Evolutionary conservation across 2,888 invertebrate genomes (phyloP).

Genomic region (Phasia obesa): DNA sequence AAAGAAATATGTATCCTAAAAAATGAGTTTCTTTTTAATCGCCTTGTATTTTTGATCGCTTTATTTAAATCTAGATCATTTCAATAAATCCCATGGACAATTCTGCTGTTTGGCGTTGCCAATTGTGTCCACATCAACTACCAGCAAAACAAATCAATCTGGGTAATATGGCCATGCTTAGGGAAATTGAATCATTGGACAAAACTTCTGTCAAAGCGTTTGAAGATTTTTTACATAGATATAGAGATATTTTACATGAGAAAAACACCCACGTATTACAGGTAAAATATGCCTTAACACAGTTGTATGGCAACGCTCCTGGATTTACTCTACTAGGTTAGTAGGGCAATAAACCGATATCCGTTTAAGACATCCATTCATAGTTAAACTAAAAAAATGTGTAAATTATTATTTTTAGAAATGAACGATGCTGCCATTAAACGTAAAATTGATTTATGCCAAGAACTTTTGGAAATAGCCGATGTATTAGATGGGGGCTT

Average conservation of each 20-base stretch:
- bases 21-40: too few relatives aligned
- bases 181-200: conserved; percentile 84
- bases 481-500: conserved; percentile 87
- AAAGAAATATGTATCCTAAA: too few relatives aligned
- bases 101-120: conserved; percentile 86
- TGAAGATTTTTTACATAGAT: conserved; percentile 86
- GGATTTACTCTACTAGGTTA: conserved; percentile 84
- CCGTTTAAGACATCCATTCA: not conserved
- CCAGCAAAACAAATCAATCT: conserved; percentile 85
- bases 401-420: conserved; percentile 80
- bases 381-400: conserved; percentile 1
- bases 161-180: conserved; percentile 85
- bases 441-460: conserved; percentile 86
- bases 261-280: conserved; percentile 87
- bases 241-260: conserved; percentile 86
- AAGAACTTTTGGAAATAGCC: conserved; percentile 86
- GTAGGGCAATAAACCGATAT: too few relatives aligned
- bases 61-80: conserved; percentile 81
- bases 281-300: conserved; percentile 87
- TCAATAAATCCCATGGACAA: conserved; percentile 86
- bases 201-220: conserved; percentile 84
- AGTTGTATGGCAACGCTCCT: conserved; percentile 86
- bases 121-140: conserved; percentile 85
- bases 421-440: conserved; percentile 84
- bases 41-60: too few relatives aligned